Conservation (phyloP, 2,888 invertebrate genomes). For the Deroplatys truncata region DNA sequence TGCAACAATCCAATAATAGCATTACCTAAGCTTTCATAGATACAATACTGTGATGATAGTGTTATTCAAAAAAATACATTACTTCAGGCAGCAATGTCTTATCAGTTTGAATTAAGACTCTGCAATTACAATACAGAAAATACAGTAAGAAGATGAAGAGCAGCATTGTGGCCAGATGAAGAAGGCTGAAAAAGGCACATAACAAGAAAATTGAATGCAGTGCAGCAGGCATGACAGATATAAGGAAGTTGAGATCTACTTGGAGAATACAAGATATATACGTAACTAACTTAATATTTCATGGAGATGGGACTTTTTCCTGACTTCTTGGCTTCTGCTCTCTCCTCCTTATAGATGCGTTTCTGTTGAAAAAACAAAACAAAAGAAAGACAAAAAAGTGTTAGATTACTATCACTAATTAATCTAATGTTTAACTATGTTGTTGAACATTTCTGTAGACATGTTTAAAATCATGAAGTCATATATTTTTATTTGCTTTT, state of each 20-base stretch:
- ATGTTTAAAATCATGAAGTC: too few species aligned
- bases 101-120: neutral
- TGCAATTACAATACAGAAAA: neutral
- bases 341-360: constrained; percentile 9
- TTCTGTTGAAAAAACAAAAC: constrained; percentile 10
- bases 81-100: neutral
- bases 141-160: neutral
- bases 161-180: neutral
- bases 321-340: neutral
- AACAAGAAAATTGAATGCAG: neutral
- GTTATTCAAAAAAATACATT: neutral
- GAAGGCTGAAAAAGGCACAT: constrained; percentile 8
- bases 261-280: neutral
- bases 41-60: neutral
- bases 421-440: neutral
- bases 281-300: constrained; percentile 19
- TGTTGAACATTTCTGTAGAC: neutral
- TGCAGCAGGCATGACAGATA: neutral
- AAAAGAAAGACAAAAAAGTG: neutral
- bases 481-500: too few species aligned
- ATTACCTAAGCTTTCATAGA: too few species aligned
- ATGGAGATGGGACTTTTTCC: neutral
- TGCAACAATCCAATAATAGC: too few species aligned
- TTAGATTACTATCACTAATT: neutral
- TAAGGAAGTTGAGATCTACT: neutral